Percentiles rank a stretch among this genome's conserved stretches.
Conservation (phyloP, 2,888 invertebrate genomes). For the Chalcis sispes region DNA sequence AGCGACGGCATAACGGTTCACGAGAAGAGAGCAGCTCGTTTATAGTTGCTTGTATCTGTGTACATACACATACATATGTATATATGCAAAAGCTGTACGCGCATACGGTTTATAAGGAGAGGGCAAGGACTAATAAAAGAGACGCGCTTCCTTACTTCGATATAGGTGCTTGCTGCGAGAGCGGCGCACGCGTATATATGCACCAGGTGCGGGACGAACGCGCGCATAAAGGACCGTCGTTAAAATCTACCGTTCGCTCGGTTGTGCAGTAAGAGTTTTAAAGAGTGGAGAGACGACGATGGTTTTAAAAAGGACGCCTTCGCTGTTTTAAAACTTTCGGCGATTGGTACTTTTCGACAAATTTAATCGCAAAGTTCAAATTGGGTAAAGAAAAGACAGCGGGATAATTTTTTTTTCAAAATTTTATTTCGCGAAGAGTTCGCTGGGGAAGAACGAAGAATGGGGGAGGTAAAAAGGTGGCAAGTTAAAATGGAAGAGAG, state of each 20-base stretch:
- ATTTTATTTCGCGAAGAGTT: conserved; percentile 42
- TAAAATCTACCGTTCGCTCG: conserved; percentile 56
- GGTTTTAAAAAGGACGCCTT: not conserved
- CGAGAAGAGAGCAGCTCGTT: conserved; percentile 11
- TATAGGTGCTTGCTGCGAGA: too few species aligned
- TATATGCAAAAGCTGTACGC: conserved; percentile 12
- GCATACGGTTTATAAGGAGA: not conserved
- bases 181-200: conserved; percentile 48
- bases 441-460: too few species aligned
- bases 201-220: conserved; percentile 63
- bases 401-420: conserved; percentile 41
- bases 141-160: conserved; percentile 55
- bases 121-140: conserved; percentile 15
- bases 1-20: conserved; percentile 12
- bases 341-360: conserved; percentile 29
- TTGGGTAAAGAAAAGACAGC: not conserved
- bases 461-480: too few species aligned
- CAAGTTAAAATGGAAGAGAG: too few species aligned
- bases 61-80: conserved; percentile 18
- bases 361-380: conserved; percentile 22
- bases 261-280: conserved; percentile 23
- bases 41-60: not conserved
- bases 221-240: conserved; percentile 61
- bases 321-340: not conserved
- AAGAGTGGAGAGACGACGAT: conserved; percentile 22